A percentile compares a stretch with the other conserved stretches of the same genome.
Evolutionary conservation across 1,140 invertebrate genomes (phyloP).

Genomic region (Danaus plexippus): DNA sequence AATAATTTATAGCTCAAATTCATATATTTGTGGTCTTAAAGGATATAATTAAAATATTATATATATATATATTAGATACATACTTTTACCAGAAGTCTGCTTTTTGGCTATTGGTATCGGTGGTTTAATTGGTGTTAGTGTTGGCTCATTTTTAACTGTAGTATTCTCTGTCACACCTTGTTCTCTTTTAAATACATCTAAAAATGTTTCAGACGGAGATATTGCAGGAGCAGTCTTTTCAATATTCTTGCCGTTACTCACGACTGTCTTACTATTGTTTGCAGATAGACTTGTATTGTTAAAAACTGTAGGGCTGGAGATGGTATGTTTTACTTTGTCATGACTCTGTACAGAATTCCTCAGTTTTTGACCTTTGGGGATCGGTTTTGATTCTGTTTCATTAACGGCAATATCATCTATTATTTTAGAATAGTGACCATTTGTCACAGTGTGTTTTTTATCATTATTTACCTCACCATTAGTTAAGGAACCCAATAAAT

Average conservation of each 20-base stretch:
- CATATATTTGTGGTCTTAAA: no score
- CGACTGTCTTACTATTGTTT: slow-evolving; percentile 45
- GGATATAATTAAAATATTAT: not conserved
- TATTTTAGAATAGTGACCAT: slow-evolving; percentile 47
- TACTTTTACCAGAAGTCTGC: slow-evolving; percentile 27
- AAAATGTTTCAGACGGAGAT: slow-evolving; percentile 46
- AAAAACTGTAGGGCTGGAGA: slow-evolving; percentile 39
- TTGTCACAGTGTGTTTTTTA: slow-evolving; percentile 35
- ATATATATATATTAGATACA: not conserved
- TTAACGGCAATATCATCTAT: slow-evolving; percentile 20
- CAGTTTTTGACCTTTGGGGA: slow-evolving; percentile 49
- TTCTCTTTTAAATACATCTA: slow-evolving; percentile 66
- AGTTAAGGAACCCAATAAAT: slow-evolving; percentile 35
- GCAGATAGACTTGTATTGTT: slow-evolving; percentile 20
- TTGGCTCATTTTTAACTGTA: slow-evolving; percentile 38
- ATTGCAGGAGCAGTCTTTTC: slow-evolving; percentile 32
- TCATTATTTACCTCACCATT: slow-evolving; percentile 52
- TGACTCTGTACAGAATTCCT: slow-evolving; percentile 29
- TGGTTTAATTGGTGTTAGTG: slow-evolving; percentile 35
- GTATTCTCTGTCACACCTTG: slow-evolving; percentile 46
- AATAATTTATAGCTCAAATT: no score
- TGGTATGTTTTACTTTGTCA: slow-evolving; percentile 28
- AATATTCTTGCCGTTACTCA: slow-evolving; percentile 55
- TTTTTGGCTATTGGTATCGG: slow-evolving; percentile 41
- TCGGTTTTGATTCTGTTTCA: slow-evolving; percentile 38